These are phyloP conservation scores for Pristionchus maxplancki DNA, from an alignment of 2,888 invertebrate genomes.

Conservation along the genomic window DNA sequence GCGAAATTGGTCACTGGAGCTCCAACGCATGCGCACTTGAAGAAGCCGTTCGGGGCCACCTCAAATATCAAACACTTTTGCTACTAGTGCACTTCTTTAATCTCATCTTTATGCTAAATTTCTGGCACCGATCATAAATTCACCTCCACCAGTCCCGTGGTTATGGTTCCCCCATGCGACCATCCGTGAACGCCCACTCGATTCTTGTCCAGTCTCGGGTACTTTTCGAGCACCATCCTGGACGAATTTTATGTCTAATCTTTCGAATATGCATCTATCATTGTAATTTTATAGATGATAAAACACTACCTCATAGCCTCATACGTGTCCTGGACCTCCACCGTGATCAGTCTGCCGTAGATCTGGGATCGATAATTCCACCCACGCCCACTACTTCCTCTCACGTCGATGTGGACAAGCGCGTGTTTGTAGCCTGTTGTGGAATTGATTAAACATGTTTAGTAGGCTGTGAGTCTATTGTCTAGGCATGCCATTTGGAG, in stretches of 20 bases:
- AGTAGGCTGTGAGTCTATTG: no score
- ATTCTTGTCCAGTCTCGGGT: constrained; percentile 65
- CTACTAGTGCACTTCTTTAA: no score
- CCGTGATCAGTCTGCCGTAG: constrained; percentile 89
- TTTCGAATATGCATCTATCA: no score
- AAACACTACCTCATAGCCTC: constrained; percentile 82
- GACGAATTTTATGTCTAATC: no score
- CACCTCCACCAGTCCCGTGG: background rate
- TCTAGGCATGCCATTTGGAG: no score
- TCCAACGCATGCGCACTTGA: constrained; percentile 94
- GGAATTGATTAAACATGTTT: no score
- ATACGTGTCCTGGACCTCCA: constrained; percentile 95
- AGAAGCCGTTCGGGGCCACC: constrained; percentile 82
- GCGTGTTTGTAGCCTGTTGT: constrained; percentile 82
- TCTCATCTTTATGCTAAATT: no score
- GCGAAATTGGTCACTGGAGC: constrained; percentile 97
- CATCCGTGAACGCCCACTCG: constrained; percentile 95
- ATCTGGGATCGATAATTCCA: constrained; percentile 78
- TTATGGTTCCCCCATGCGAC: constrained; percentile 93
- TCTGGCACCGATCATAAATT: no score
- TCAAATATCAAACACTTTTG: background rate
- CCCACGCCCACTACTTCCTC: constrained; percentile 91
- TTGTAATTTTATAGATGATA: background rate
- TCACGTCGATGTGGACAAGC: constrained; percentile 92
- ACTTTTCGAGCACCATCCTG: constrained; percentile 58